Base-by-base conservation (phyloP, 2,888 invertebrate species). In the Axea sp. region DNA sequence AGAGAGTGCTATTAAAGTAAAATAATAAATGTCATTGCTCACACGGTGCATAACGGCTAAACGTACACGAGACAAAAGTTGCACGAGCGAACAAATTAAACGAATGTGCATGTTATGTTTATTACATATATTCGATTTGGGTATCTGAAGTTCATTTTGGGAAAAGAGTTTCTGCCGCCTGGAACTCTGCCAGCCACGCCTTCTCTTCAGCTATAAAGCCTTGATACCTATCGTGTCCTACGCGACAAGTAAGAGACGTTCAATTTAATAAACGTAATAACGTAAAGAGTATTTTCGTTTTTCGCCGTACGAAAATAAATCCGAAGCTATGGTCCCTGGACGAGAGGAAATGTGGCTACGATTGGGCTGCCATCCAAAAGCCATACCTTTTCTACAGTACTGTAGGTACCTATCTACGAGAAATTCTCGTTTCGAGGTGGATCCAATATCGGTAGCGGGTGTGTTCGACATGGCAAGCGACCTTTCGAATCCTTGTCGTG, bases 241-340 rank as follows among this genome's bases (percentile, higher is more conserved):
- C 76, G 74, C 68, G 74, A 76, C 77, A 62, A 59, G 67, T 72
- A 67, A 75, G 76, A 75, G 80, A 80, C 79, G 80, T 82, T 82
- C 82, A 83, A 86, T 85, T 85, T 86, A 86, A 87, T 87, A 86
- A 87, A 86, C 84, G 84, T 84, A 86, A 86, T 86, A 85, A 83
- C 81, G 80, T 84, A 82, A 83, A 83, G 82, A 83, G 84, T 85
- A 84, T 84, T 82, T 82, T 82, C 80, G 81, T 83, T 81, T 82
- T 82, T 82, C 79, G 62, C 65, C 55, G 35, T 67, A 65, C 57
- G 74, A 57, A 76, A 75, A 80, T 80, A 82, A 82, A 80, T 81
- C 75, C 68, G 39, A 35, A 31, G 45, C 78, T 72, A 64, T 57
- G 33, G 74, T 43, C 64, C 55, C 57, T 64, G 75, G 73, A 79